Conservation (phyloP, 1,140 invertebrate genomes). For the Sminthurides bifidus region DNA sequence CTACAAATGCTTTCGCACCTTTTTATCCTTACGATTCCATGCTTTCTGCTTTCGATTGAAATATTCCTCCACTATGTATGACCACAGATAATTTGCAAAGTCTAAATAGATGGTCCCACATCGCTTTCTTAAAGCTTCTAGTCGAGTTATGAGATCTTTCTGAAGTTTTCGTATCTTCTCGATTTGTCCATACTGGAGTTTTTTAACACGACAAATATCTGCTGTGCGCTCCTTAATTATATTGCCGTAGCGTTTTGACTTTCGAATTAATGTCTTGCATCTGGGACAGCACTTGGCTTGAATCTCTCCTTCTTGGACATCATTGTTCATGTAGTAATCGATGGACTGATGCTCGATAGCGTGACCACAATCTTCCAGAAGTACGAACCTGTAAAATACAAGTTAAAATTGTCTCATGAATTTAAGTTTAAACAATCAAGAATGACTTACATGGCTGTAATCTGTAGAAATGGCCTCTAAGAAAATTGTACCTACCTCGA, state of each 20-base stretch:
- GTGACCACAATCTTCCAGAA: slow-evolving; percentile 52
- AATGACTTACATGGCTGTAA: no score
- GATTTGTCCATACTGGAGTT: slow-evolving; percentile 30
- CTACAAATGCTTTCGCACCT: no score
- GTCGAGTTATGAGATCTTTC: neutral
- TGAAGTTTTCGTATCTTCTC: neutral
- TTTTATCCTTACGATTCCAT: no score
- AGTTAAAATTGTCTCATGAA: neutral
- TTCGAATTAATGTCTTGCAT: slow-evolving; percentile 40
- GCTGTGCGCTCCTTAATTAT: slow-evolving; percentile 36
- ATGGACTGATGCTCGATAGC: slow-evolving; percentile 46
- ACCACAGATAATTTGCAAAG: neutral
- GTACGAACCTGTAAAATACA: slow-evolving; percentile 42
- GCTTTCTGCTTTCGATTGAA: no score
- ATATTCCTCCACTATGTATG: neutral
- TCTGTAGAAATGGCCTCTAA: no score
- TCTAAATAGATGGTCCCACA: neutral
- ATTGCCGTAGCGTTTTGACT: slow-evolving; percentile 39
- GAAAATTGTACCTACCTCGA: slow-evolving; percentile 40
- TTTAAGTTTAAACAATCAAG: neutral
- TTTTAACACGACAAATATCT: slow-evolving; percentile 38
- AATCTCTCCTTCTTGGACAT: slow-evolving; percentile 34
- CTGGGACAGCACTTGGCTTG: slow-evolving; percentile 41
- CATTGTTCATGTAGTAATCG: slow-evolving; percentile 42
- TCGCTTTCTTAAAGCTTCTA: neutral